phyloP scores from a whole-genome alignment of 1,140 invertebrate genomes.

The Drosophila leontia region DNA sequence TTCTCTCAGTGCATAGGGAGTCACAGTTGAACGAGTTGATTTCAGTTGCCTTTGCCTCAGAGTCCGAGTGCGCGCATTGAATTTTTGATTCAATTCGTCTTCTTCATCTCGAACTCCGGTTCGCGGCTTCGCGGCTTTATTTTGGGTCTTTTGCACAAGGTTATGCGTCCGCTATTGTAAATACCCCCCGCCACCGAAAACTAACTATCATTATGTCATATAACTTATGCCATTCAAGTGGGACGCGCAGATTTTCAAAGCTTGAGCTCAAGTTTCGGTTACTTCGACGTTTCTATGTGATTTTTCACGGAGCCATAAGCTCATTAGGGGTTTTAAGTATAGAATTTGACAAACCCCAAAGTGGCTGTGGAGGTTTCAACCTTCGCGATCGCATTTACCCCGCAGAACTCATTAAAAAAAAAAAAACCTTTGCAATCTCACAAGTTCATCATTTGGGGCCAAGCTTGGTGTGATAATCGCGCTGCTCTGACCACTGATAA shows the following conservation, averaged over 20 bases:
- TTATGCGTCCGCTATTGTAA: constrained; percentile 62
- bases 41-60: constrained; percentile 40
- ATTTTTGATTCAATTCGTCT: constrained; percentile 75
- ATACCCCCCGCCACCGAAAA: constrained; percentile 40
- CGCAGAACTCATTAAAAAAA: neutral
- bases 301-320: constrained; percentile 26
- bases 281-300: constrained; percentile 25
- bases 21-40: constrained; percentile 59
- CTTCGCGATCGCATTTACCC: constrained; percentile 16
- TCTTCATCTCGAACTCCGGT: constrained; percentile 52
- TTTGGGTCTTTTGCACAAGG: constrained; percentile 64
- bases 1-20: constrained; percentile 23
- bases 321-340: constrained; percentile 22
- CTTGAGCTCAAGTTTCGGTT: constrained; percentile 12
- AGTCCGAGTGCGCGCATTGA: constrained; percentile 69
- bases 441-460: constrained; percentile 24
- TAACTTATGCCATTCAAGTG: constrained; percentile 41
- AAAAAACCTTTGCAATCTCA: constrained; percentile 2
- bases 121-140: constrained; percentile 32
- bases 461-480: constrained; percentile 13
- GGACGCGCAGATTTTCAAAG: constrained; percentile 6
- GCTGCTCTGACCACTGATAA: constrained; percentile 5
- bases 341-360: constrained; percentile 6
- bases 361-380: neutral
- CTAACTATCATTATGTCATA: constrained; percentile 60